Evolutionary conservation across 2,797 vertebrate species (phyloP).

Genomic region (Rhabdomys pumilio): DNA sequence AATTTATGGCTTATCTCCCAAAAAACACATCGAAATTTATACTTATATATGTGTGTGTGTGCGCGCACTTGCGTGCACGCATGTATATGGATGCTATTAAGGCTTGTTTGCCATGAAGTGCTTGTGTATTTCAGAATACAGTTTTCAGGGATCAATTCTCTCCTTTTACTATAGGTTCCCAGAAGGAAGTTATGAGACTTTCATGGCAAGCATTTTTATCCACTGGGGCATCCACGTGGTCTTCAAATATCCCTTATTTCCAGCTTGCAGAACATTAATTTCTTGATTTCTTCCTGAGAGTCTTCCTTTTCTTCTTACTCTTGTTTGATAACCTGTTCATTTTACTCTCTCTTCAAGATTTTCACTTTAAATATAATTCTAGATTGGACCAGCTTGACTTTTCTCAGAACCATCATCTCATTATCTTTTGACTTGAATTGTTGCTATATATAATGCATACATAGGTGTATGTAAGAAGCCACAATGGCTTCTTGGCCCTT

Average conservation of each 20-base stretch:
- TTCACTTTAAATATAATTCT: neutral
- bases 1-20: neutral
- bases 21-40: neutral
- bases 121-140: neutral
- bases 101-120: neutral
- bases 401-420: neutral
- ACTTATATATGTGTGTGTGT: neutral
- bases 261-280: neutral
- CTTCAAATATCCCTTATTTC: neutral
- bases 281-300: neutral
- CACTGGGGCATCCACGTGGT: neutral
- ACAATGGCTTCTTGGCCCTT: neutral
- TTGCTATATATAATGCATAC: neutral
- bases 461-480: neutral
- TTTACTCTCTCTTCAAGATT: neutral
- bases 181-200: neutral
- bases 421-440: slow-evolving; percentile 18
- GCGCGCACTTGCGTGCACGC: neutral
- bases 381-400: neutral
- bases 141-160: neutral
- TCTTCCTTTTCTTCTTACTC: neutral
- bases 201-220: neutral
- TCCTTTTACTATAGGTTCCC: neutral
- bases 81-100: too few species aligned
- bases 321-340: neutral